Base-by-base conservation (phyloP, 2,797 vertebrate genomes). In the Silurus lanzhouensis region DNA sequence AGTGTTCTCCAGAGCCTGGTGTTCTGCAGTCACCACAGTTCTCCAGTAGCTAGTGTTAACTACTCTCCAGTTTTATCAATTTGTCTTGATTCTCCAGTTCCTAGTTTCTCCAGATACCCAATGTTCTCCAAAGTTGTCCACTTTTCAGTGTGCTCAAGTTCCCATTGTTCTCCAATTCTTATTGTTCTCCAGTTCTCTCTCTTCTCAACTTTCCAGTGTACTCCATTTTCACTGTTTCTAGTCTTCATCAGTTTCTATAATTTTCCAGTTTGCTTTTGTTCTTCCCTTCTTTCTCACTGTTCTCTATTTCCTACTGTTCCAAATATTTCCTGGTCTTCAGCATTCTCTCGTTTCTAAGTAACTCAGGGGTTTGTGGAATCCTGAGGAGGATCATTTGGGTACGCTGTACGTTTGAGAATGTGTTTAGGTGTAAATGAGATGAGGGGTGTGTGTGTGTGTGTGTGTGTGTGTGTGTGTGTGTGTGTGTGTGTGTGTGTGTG, bases 351-450 rank as follows among this genome's bases (percentile, higher is more conserved):
- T 77, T 20, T 60, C 31, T 25, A 14, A 76, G 72, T 55, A 57
- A 57, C n/a, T 7, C 14, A 0, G 72, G 72, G 52, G 72, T 57
- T 57, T 77, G 15, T 58, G 55, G 74, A 77, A 77, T 58, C 74
- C 52, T 58, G 25, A 12, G 10, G n/a, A 77, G 74, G 55, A 78
- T 13, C 75, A 78, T 55, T 60, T 22, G 55, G 74, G 17, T 60
- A 10, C 57, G 20, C 75, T 58, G 75, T 20, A 17, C 58, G 55
- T 60, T 31, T 77, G 14, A 58, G 15, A 77, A 60, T 78, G 57
- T 38, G 27, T 78, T 61, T 6, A 22, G 55, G 58, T 79, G 75
- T 77, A 77, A 77, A 77, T 77, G 76, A 79, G 76, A 13, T 77
- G 17, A 25, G 25, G 31, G 31, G 48, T 52, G 48, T 52, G 48